These are phyloP conservation scores for Choreutis nemorana DNA, from an alignment of 2,888 invertebrate species.

Conservation along the genomic window DNA sequence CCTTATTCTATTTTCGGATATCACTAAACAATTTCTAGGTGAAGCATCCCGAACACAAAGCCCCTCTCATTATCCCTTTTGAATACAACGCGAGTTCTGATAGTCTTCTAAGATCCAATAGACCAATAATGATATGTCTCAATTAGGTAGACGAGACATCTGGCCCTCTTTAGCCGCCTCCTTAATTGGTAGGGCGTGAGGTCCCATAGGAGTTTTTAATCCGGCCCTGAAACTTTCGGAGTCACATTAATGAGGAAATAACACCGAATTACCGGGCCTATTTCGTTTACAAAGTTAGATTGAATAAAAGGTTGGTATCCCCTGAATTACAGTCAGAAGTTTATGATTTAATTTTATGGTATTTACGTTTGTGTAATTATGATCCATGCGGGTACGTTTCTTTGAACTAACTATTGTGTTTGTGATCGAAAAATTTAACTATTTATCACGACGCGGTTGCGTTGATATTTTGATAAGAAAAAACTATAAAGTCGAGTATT, in stretches of 20 bases:
- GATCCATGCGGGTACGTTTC: conserved; percentile 1
- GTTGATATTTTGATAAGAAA: no score
- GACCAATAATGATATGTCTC: conserved; percentile 24
- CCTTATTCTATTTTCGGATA: no score
- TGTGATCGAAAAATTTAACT: conserved; percentile 1
- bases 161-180: conserved; percentile 20
- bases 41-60: no score
- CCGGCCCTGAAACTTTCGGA: conserved; percentile 38
- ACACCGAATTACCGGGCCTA: conserved; percentile 48
- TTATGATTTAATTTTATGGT: conserved; percentile 47
- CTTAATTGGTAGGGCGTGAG: conserved; percentile 37
- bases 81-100: conserved; percentile 1
- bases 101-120: conserved; percentile 8
- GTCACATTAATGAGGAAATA: conserved; percentile 57
- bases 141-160: conserved; percentile 24
- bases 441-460: no score
- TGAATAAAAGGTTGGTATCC: conserved; percentile 53
- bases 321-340: conserved; percentile 37
- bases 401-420: not conserved
- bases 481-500: no score
- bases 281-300: conserved; percentile 52
- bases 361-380: conserved; percentile 16
- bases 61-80: not conserved
- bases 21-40: no score
- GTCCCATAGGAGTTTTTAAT: conserved; percentile 55